phyloP scores from a whole-genome alignment of 1,140 invertebrate species.

The Hypothenemus hampei region DNA sequence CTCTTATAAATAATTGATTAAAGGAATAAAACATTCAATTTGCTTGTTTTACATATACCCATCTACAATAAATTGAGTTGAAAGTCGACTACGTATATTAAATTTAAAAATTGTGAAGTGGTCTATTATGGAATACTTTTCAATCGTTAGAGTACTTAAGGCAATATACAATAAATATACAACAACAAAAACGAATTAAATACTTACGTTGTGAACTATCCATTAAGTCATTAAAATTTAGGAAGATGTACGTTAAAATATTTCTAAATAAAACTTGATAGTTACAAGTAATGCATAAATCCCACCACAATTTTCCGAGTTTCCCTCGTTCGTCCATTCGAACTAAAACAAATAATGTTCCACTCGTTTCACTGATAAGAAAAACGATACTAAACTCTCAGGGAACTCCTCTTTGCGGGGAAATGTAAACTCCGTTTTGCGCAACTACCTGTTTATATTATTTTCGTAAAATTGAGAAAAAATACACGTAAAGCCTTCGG shows the following conservation, averaged over 20 bases:
- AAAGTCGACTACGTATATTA: not conserved
- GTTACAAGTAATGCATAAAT: not conserved
- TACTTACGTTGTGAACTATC: not conserved
- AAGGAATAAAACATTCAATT: not conserved
- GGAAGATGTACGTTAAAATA: not conserved
- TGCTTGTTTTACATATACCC: not conserved
- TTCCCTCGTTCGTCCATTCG: not conserved
- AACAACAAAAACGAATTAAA: not conserved
- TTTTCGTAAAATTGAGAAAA: no score
- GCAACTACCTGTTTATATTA: slow-evolving; percentile 5
- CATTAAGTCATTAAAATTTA: no score
- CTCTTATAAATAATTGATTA: not conserved
- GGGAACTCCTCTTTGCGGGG: not conserved
- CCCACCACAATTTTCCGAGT: not conserved
- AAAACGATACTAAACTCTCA: slow-evolving; percentile 4
- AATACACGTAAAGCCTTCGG: not conserved
- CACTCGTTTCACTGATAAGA: not conserved
- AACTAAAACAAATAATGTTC: not conserved
- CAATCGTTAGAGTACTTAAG: not conserved
- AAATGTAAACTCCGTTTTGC: slow-evolving; percentile 2
- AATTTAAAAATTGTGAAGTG: not conserved
- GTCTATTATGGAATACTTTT: not conserved
- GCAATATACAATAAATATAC: not conserved
- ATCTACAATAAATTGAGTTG: not conserved
- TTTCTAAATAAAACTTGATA: not conserved